Evolutionary conservation across 2,888 invertebrate species (phyloP).

Genomic region (Agrochola lychnidis): DNA sequence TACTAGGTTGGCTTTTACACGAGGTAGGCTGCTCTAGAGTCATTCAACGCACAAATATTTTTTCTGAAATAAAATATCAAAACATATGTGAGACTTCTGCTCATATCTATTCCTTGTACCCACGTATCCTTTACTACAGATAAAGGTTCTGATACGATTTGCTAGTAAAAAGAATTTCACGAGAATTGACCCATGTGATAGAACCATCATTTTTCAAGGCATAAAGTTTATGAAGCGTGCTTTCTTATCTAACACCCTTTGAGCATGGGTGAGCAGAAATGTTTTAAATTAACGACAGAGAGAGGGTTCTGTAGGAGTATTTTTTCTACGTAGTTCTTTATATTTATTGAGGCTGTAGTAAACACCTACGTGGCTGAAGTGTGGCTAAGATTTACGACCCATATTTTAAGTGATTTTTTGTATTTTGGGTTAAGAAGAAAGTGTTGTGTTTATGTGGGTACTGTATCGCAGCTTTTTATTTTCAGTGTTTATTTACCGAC

Average conservation of each 20-base stretch:
- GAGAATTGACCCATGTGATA: slow-evolving; percentile 72
- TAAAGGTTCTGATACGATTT: slow-evolving; percentile 51
- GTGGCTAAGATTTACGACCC: slow-evolving; percentile 3
- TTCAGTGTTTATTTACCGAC: too few relatives aligned
- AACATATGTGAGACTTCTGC: slow-evolving; percentile 29
- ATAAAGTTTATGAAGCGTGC: slow-evolving; percentile 76
- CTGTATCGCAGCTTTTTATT: background rate
- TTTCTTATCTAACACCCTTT: slow-evolving; percentile 70
- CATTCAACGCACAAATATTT: background rate
- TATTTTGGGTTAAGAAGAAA: background rate
- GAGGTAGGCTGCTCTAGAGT: background rate
- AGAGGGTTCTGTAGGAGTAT: slow-evolving; percentile 11
- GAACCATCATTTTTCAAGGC: slow-evolving; percentile 73
- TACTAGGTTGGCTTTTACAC: background rate
- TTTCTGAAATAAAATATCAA: background rate
- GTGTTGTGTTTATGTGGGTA: background rate
- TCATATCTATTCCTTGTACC: background rate
- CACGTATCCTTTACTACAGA: slow-evolving; percentile 34
- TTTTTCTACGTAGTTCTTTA: background rate
- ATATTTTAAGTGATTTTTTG: background rate
- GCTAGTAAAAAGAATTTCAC: slow-evolving; percentile 59
- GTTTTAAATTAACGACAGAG: slow-evolving; percentile 44
- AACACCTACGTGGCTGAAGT: background rate
- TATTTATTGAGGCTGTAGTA: slow-evolving; percentile 22
- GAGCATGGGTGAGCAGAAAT: slow-evolving; percentile 59